A percentile compares a stretch with the other conserved stretches of the same genome.
phyloP scores from a whole-genome alignment of 1,140 invertebrate species.

The Drosophila pruinosa region DNA sequence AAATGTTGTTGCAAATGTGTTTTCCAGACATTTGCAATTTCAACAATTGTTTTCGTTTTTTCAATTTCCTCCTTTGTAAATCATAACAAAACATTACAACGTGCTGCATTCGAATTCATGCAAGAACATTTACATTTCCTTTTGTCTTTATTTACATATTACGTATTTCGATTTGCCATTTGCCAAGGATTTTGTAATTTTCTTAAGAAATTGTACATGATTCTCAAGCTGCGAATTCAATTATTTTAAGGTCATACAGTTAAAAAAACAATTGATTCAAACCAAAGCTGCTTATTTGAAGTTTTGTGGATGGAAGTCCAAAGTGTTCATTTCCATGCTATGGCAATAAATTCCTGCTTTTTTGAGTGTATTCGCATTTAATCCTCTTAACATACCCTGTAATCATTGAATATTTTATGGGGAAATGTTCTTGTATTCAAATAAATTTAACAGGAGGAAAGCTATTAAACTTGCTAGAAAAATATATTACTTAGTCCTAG shows the following conservation, averaged over 20 bases:
- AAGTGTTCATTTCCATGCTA: background rate
- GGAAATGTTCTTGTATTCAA: background rate
- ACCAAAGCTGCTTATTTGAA: background rate
- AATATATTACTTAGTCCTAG: no score
- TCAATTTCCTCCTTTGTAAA: background rate
- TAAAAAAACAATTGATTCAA: background rate
- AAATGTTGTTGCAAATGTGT: background rate
- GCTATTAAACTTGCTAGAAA: no score
- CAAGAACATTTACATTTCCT: background rate
- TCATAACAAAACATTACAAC: background rate
- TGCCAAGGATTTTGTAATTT: background rate
- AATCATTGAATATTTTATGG: background rate
- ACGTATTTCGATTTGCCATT: constrained; percentile 1
- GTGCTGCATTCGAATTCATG: no score
- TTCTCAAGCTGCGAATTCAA: background rate
- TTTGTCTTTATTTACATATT: background rate
- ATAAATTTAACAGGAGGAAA: no score
- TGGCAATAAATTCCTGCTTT: background rate
- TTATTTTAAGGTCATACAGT: background rate
- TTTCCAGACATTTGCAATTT: background rate
- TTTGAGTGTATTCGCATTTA: background rate
- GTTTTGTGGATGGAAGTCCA: background rate
- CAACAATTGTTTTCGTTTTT: background rate
- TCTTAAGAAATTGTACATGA: background rate
- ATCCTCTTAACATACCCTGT: background rate